phyloP scores from a whole-genome alignment of 2,797 vertebrate species.

The Lepilemur ruficaudatus region DNA sequence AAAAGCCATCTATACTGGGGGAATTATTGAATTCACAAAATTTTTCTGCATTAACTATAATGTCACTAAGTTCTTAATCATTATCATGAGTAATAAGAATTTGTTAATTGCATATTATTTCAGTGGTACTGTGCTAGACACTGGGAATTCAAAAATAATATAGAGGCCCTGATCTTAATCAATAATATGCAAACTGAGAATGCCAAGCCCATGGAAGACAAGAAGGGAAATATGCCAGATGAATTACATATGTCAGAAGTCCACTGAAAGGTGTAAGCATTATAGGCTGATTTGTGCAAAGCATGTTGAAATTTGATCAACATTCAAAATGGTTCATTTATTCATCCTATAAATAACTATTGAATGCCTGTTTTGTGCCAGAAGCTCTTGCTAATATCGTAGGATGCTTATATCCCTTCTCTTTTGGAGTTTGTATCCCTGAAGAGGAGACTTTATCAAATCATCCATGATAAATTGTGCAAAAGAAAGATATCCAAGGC shows the following conservation, averaged over 20 bases:
- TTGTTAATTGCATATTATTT: background rate
- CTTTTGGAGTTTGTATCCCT: background rate
- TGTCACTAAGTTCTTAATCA: constrained; percentile 40
- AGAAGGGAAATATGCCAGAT: background rate
- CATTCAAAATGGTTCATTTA: background rate
- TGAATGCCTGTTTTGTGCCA: background rate
- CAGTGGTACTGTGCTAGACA: background rate
- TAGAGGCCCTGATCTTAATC: background rate
- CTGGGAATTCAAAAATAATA: background rate
- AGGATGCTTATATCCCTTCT: background rate
- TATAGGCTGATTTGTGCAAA: background rate
- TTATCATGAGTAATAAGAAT: constrained; percentile 47
- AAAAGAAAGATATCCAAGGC: background rate
- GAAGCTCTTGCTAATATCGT: background rate
- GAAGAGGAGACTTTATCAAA: background rate
- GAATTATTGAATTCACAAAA: constrained; percentile 61
- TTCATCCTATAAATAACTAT: background rate
- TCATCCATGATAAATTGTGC: background rate
- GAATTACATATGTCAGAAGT: background rate
- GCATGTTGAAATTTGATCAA: background rate
- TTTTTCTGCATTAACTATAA: constrained; percentile 43
- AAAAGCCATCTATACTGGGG: constrained; percentile 51
- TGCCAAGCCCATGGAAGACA: background rate
- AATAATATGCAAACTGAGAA: background rate
- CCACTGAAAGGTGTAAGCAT: background rate